These are phyloP conservation scores for Cryptoblepharus egeriae DNA, from an alignment of 2,797 vertebrate genomes.

Conservation along the genomic window DNA sequence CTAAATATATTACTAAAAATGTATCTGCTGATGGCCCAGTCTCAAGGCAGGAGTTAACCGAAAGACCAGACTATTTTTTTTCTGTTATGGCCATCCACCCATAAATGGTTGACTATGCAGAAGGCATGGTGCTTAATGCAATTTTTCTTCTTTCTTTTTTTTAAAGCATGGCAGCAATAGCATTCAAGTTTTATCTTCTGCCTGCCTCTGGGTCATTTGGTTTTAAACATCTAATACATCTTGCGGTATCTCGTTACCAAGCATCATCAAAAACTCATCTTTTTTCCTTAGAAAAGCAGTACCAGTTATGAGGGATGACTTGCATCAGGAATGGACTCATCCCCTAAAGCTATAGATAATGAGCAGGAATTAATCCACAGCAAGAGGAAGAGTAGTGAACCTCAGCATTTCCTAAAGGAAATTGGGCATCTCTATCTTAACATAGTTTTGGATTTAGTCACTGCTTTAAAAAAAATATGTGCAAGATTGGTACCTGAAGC, in stretches of 20 bases:
- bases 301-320: conserved; percentile 8
- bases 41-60: neutral
- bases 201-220: conserved; percentile 12
- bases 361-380: conserved; percentile 4
- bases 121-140: neutral
- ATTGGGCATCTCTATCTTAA: neutral
- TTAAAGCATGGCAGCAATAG: neutral
- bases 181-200: neutral
- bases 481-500: too few relatives aligned
- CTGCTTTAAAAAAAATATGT: neutral
- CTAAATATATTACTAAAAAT: too few relatives aligned
- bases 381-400: neutral
- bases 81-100: neutral
- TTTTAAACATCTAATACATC: conserved; percentile 17
- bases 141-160: neutral
- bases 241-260: conserved; percentile 15
- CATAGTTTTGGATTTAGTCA: neutral
- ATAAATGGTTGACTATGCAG: neutral
- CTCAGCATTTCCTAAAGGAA: neutral
- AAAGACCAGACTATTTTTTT: neutral
- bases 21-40: neutral
- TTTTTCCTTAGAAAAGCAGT: conserved; percentile 22
- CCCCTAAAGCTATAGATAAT: neutral
- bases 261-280: conserved; percentile 23
- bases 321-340: neutral